phyloP scores from a whole-genome alignment of 2,888 invertebrate species.

The Leptothorax acervorum region DNA sequence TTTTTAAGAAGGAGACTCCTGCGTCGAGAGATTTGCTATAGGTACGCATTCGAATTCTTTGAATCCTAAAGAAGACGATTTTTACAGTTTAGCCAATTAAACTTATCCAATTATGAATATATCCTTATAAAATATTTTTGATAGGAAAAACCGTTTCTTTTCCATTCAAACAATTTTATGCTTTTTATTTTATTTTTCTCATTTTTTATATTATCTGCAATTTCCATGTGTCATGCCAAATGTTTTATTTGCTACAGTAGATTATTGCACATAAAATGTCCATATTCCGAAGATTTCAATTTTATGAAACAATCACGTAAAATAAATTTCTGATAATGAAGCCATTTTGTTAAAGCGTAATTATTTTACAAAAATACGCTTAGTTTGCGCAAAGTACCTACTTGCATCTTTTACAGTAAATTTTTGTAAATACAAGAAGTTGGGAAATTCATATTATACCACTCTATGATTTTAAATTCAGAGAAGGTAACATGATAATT shows the following conservation, averaged over 20 bases:
- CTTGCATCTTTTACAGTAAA: background rate
- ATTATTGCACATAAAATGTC: background rate
- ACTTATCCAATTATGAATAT: background rate
- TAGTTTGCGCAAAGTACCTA: background rate
- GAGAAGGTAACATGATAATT: background rate
- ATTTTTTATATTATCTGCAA: background rate
- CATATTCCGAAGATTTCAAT: background rate
- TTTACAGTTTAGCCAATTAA: background rate
- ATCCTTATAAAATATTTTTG: background rate
- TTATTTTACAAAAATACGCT: background rate
- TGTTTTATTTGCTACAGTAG: background rate
- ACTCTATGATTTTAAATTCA: background rate
- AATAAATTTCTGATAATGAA: background rate
- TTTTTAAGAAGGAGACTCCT: background rate
- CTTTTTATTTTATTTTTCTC: background rate
- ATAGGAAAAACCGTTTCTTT: background rate
- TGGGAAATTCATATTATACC: background rate
- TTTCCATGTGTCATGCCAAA: background rate
- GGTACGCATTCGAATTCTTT: background rate
- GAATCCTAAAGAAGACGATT: background rate
- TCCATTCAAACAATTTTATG: background rate
- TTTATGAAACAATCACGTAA: background rate
- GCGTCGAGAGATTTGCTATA: background rate
- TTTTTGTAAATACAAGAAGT: background rate
- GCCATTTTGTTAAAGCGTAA: background rate